These are phyloP conservation scores for Conomelus anceps DNA, from an alignment of 2,888 invertebrate species.

Conservation along the genomic window DNA sequence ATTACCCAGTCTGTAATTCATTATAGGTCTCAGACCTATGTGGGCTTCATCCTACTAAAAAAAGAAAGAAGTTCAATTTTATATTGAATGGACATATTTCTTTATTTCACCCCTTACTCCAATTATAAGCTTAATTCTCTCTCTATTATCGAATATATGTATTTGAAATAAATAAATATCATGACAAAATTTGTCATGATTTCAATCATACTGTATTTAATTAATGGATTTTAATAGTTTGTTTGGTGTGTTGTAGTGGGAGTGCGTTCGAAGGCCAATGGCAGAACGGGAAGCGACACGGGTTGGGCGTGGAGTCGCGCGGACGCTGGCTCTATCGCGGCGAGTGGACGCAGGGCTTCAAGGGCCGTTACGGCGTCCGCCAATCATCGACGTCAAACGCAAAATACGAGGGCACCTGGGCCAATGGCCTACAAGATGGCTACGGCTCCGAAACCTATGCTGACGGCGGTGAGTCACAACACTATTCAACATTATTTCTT, in stretches of 20 bases:
- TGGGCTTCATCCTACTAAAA: too few relatives aligned
- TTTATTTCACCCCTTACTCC: too few relatives aligned
- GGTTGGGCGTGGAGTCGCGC: conserved; percentile 92
- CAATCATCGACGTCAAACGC: conserved; percentile 93
- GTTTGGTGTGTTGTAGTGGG: conserved; percentile 57
- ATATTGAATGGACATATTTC: too few relatives aligned
- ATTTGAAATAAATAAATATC: too few relatives aligned
- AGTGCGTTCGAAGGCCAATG: conserved; percentile 97
- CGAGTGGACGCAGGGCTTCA: conserved; percentile 98
- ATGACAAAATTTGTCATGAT: too few relatives aligned
- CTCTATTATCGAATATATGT: neutral
- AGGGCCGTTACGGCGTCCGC: conserved; percentile 96
- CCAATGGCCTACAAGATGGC: conserved; percentile 96
- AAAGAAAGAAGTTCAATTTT: too few relatives aligned
- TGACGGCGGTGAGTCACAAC: conserved; percentile 80
- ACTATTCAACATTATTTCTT: neutral
- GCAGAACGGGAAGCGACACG: conserved; percentile 98
- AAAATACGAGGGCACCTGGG: conserved; percentile 98
- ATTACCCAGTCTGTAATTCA: too few relatives aligned
- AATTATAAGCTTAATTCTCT: too few relatives aligned
- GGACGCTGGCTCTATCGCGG: conserved; percentile 97
- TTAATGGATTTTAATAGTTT: neutral
- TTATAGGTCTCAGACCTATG: too few relatives aligned
- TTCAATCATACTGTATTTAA: too few relatives aligned
- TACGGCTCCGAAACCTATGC: conserved; percentile 99